These are phyloP conservation scores for Cottoperca gobio DNA, from an alignment of 2,797 vertebrate genomes.

Conservation along the genomic window DNA sequence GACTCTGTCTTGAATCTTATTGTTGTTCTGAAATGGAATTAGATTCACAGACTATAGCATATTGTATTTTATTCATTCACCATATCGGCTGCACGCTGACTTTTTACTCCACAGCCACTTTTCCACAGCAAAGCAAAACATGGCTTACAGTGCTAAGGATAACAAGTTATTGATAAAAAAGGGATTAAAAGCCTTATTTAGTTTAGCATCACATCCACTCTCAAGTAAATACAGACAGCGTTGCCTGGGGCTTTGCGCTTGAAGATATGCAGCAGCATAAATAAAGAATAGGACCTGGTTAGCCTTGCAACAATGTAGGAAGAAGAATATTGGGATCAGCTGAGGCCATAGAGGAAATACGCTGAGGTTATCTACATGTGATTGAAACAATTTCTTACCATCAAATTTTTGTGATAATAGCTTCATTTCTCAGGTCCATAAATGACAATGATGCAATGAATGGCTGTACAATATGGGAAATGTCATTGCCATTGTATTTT, in stretches of 20 bases:
- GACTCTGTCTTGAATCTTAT: slow-evolving; percentile 41
- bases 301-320: slow-evolving; percentile 36
- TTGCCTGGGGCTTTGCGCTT: slow-evolving; percentile 29
- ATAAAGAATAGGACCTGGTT: slow-evolving; percentile 50
- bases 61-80: slow-evolving; percentile 48
- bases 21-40: slow-evolving; percentile 51
- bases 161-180: slow-evolving; percentile 42
- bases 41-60: slow-evolving; percentile 35
- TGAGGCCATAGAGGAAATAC: slow-evolving; percentile 39
- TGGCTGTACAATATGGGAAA: slow-evolving; percentile 42
- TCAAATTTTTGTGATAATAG: slow-evolving; percentile 61
- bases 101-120: slow-evolving; percentile 34
- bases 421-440: slow-evolving; percentile 43
- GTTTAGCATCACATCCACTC: slow-evolving; percentile 31
- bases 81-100: slow-evolving; percentile 13
- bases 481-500: slow-evolving; percentile 51
- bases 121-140: slow-evolving; percentile 41
- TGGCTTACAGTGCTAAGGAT: slow-evolving; percentile 30
- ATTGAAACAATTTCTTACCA: slow-evolving; percentile 62
- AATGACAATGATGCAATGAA: slow-evolving; percentile 57
- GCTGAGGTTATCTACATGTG: slow-evolving; percentile 52
- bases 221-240: slow-evolving; percentile 49
- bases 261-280: slow-evolving; percentile 39
- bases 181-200: slow-evolving; percentile 57
- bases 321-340: slow-evolving; percentile 55